Percentiles rank a stretch among this genome's conserved stretches.
These are phyloP conservation scores for Hymenopus coronatus DNA, from an alignment of 2,888 invertebrate genomes.

Conservation along the genomic window DNA sequence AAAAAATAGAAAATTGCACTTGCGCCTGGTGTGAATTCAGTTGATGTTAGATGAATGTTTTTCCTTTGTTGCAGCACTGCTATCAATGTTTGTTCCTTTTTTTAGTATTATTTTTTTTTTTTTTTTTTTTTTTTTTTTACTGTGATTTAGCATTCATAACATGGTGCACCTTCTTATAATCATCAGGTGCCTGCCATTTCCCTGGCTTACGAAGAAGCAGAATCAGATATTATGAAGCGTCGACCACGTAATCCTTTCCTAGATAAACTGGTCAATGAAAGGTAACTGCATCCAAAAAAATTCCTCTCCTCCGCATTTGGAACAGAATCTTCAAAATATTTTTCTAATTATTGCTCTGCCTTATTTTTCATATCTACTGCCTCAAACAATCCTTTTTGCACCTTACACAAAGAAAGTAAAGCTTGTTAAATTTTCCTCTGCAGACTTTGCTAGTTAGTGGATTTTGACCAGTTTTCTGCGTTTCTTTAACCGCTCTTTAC, in stretches of 20 bases:
- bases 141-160: neutral
- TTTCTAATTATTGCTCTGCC: neutral
- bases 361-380: neutral
- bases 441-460: neutral
- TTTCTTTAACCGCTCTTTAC: neutral
- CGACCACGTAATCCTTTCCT: slow-evolving; percentile 52
- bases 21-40: neutral
- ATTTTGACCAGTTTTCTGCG: neutral
- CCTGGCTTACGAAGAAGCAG: slow-evolving; percentile 55
- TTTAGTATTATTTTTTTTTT: neutral
- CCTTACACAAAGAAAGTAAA: neutral
- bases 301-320: neutral
- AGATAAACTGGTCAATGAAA: slow-evolving; percentile 57
- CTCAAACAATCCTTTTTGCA: neutral
- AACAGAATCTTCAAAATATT: neutral
- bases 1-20: neutral
- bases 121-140: neutral
- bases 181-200: slow-evolving; percentile 54
- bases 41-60: neutral
- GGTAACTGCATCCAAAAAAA: slow-evolving; percentile 40
- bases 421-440: neutral
- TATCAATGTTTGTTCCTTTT: neutral
- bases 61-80: neutral
- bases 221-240: slow-evolving; percentile 57
- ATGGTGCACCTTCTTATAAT: slow-evolving; percentile 8